Base-by-base conservation (phyloP, 2,113 vertebrate species). In the Clarias batrachus region DNA sequence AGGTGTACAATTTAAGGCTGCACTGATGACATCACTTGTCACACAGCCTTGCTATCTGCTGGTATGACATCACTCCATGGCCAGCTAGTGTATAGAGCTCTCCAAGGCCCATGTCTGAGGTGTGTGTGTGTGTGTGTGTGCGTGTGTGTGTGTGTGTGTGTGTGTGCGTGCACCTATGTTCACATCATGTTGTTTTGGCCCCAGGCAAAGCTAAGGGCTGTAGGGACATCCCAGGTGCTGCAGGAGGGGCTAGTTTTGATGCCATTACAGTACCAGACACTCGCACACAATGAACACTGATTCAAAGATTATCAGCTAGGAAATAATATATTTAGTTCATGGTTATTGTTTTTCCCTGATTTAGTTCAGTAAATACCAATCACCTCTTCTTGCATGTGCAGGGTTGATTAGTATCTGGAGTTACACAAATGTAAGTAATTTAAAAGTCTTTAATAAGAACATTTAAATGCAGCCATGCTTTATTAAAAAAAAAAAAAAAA, bases 151-250 rank as follows among this genome's bases (percentile, higher is more conserved):
- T 85, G 79, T n/a, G 48, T 68, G 66, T 81, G 81, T 85, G 79
- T n/a, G 48, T 68, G 81, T 71, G 25, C 17, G 57, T 23, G 57
- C 10, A 83, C 56, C 78, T 77, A 27, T 65, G 79, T 88, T 87
- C 88, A 84, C 86, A 70, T n/a, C 66, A 85, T 79, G 88, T 86
- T 89, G 89, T 89, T 91, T 84, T 92, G 90, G 91, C 91, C 91
- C 81, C 76, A 89, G 91, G 91, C 88, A 41, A 83, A 88, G 90
- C 91, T 89, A 66, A 89, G 89, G 91, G 91, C 90, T 74, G 81
- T 86, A 71, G 82, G 88, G 83, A 86, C 86, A 77, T 85, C 88
- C 88, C 91, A 81, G 78, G 89, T 87, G 82, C 86, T 83, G 80
- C 37, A 56, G 80, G 57, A 89, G 80, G 89, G 87, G 84, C 82